Base-by-base conservation (phyloP, 2,888 invertebrate species). In the Schrankia costaestrigalis region DNA sequence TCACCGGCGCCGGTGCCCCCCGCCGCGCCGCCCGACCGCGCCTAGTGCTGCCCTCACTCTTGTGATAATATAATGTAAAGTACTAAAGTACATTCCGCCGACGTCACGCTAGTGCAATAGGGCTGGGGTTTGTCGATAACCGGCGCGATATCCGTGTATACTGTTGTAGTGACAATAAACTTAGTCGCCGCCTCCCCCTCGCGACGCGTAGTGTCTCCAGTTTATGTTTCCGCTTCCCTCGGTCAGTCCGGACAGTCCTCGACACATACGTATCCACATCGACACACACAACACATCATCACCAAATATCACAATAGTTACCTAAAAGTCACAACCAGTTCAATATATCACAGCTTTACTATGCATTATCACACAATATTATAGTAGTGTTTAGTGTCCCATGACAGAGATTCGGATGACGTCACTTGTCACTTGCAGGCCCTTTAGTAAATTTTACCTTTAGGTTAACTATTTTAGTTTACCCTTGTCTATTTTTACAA, bases 221-320 rank as follows among this genome's bases (percentile, higher is more conserved):
- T 51, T 59, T 60, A 30, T 39, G 55, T 63, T 62, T 57, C 46
- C 48, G 60, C 59, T 65, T 65, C 54, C 53, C 41, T 55, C 48
- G 51, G 52, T 52, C 54, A 51, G 50, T 60, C 60, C 63, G 46
- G 47, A 40, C 40, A 35, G 40, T 41, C 47, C 39, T 40, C 17
- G 34, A 43, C 46, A 48, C 42, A 43, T 49, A 54, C 48, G 42
- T 56, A 53, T 55, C 56, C 53, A 55, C 58, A 57, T 56, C 54
- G 43, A 65, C 66, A 63, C 46, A 57, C 65, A 49, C 55, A n/a
- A 34, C 50, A 60, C 64, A 50, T 44, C 14, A 69, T 79, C 84
- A 84, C 85, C 85, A 85, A 84, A 85, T 82, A 85, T 83, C 85
- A 86, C 86, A 86, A 84, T 81, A 85, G 86, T 85, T 85, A 86